Evolutionary conservation across 2,113 vertebrate species (phyloP).

Genomic region (Aptenodytes patagonicus): DNA sequence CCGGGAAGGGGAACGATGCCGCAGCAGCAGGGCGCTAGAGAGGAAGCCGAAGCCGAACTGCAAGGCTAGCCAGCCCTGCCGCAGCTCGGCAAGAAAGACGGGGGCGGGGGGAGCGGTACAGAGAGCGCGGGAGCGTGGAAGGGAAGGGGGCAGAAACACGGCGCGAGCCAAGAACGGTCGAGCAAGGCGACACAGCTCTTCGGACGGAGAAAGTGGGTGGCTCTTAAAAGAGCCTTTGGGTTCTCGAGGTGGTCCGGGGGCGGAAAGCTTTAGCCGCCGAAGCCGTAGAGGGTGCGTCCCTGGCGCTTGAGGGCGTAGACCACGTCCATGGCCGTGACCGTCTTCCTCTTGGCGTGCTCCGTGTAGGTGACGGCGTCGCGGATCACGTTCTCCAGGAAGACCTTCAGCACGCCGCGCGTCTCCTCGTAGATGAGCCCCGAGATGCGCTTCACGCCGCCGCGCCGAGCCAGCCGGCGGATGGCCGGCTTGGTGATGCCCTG

Average conservation of each 20-base stretch:
- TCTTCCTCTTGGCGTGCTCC: no score
- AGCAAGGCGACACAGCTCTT: background rate
- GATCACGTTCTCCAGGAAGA: constrained; percentile 36
- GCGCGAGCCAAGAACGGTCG: rapidly evolving
- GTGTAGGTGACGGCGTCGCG: background rate
- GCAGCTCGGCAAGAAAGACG: no score
- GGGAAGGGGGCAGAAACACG: no score
- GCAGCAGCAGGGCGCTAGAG: no score
- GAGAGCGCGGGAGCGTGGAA: no score
- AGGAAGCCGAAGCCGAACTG: no score
- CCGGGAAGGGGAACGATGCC: background rate
- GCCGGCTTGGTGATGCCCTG: constrained; percentile 78
- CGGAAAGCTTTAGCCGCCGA: constrained; percentile 55
- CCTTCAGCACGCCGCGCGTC: constrained; percentile 74
- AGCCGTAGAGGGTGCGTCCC: constrained; percentile 70
- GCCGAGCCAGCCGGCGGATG: constrained; percentile 44
- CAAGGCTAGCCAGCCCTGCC: background rate
- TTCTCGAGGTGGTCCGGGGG: rapidly evolving
- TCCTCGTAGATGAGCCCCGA: constrained; percentile 79
- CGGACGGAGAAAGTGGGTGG: constrained; percentile 46
- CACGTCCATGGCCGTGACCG: no score
- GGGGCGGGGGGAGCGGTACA: no score
- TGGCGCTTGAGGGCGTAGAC: constrained; percentile 75
- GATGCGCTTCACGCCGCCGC: constrained; percentile 74
- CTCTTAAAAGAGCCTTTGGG: constrained; percentile 72